Percentiles rank a stretch among this genome's conserved stretches.
phyloP scores from a whole-genome alignment of 2,113 vertebrate genomes.

The Poecilia latipinna region DNA sequence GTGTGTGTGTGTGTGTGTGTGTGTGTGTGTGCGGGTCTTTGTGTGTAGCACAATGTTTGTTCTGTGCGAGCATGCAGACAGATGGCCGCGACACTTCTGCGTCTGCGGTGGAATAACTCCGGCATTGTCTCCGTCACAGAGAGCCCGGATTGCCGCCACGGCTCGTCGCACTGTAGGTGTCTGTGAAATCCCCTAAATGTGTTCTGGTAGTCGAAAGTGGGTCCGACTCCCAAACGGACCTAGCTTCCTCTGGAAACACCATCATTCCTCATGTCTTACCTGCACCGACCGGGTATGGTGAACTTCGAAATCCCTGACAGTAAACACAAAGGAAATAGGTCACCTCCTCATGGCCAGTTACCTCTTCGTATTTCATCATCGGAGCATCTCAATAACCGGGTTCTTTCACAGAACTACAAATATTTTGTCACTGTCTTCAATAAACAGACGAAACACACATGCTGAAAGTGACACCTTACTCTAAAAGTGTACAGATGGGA shows the following conservation, averaged over 20 bases:
- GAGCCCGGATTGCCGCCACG: slow-evolving; percentile 72
- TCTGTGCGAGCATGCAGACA: slow-evolving; percentile 79
- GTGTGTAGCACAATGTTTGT: slow-evolving; percentile 79
- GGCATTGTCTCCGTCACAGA: slow-evolving; percentile 74
- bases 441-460: slow-evolving; percentile 34
- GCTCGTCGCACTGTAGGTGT: slow-evolving; percentile 70
- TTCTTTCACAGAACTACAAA: neutral
- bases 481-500: slow-evolving; percentile 69
- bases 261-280: neutral
- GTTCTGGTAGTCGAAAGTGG: slow-evolving; percentile 38
- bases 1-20: neutral
- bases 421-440: neutral
- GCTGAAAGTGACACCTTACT: slow-evolving; percentile 59
- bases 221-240: slow-evolving; percentile 15
- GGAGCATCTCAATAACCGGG: neutral
- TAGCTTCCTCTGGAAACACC: neutral
- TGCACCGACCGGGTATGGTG: neutral
- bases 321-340: neutral
- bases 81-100: slow-evolving; percentile 80
- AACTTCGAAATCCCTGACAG: neutral
- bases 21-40: slow-evolving; percentile 45
- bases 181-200: slow-evolving; percentile 71
- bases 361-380: neutral
- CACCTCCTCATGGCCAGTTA: neutral
- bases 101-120: slow-evolving; percentile 73